Conservation (phyloP, 2,797 vertebrate species). For the Poeciliopsis paucimaculata region DNA sequence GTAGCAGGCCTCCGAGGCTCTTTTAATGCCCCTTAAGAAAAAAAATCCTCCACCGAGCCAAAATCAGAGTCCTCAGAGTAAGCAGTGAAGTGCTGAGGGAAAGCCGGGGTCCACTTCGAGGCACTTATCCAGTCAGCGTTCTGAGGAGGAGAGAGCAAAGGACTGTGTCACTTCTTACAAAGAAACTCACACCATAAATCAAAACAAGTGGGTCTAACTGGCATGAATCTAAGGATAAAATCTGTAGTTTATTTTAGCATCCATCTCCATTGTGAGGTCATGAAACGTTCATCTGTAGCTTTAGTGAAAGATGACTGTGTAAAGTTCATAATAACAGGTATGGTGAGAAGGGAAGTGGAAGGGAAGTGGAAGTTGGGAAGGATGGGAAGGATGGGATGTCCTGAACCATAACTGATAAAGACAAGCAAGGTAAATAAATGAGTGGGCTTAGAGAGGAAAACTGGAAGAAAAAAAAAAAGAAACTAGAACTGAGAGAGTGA, state of each 20-base stretch:
- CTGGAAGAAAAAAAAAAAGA: slow-evolving; percentile 45
- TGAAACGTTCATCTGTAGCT: slow-evolving; percentile 34
- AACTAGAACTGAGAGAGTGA: slow-evolving; percentile 55
- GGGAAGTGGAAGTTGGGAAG: slow-evolving; percentile 48
- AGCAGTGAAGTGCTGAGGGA: slow-evolving; percentile 28
- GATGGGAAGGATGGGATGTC: slow-evolving; percentile 15
- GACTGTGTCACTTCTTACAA: slow-evolving; percentile 14
- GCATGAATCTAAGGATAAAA: slow-evolving; percentile 28
- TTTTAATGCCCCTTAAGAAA: slow-evolving; percentile 28
- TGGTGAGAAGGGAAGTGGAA: slow-evolving; percentile 47
- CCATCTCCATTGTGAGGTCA: slow-evolving; percentile 27
- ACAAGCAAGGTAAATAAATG: slow-evolving; percentile 50
- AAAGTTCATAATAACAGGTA: slow-evolving; percentile 50
- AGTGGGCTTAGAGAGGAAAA: slow-evolving; percentile 47
- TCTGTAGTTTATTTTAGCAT: slow-evolving; percentile 24
- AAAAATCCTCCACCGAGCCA: slow-evolving; percentile 35
- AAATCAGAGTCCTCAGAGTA: slow-evolving; percentile 37
- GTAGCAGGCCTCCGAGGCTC: slow-evolving; percentile 47
- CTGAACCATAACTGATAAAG: slow-evolving; percentile 56
- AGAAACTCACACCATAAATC: slow-evolving; percentile 30
- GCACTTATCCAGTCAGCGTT: slow-evolving; percentile 44
- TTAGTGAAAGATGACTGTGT: slow-evolving; percentile 51
- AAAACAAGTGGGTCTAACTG: slow-evolving; percentile 33
- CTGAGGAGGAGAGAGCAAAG: slow-evolving; percentile 56
- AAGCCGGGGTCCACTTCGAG: slow-evolving; percentile 39